Base-by-base conservation (phyloP, 2,797 vertebrate species). In the Alosa sapidissima region DNA sequence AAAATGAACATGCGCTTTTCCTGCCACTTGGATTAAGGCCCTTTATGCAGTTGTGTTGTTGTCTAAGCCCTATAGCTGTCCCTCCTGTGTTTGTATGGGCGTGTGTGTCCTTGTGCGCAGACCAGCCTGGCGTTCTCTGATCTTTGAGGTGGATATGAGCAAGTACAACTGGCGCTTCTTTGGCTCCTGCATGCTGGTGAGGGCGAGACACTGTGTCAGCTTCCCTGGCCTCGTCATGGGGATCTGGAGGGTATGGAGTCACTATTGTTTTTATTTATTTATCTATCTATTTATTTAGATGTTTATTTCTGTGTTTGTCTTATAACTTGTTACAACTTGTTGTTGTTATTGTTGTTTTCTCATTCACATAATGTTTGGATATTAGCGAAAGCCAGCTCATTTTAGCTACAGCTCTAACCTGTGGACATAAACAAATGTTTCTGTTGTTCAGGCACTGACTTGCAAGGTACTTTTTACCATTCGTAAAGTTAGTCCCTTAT, bases 181-280 rank as follows among this genome's bases (percentile, higher is more conserved):
- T 58, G 96, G 96, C 68, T 92, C 92, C 14, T 97, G 98, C 91
- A 90, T 81, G 7, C 86, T 97, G 83, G 88, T 98, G 54, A 93
- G 94, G 60, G 88, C 98, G 86, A 92, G 96, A 86, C 90, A 90
- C 84, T 83, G 72, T 36, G 0, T 6, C 1, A 4, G 7, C 1
- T 45, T 94, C 78, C 94, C 96, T 3, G 96, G 96, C 33, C 83
- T 98, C 3, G 82, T 96, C 85, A 4, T 99, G 21, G 97, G 97
- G 41, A 81, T 97, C 81, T 99, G 98, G 97, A 96, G 94, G 96
- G 97, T 97, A 95, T 9, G 58, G n/a, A 24, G 58, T 6, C n/a
- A 2, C 1, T 3, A 24, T 62, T 68, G 10, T 8, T 28, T 65
- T 72, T 36, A 33, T 36, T 72, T 72, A 13, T 72, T 72, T n/a